phyloP scores from a whole-genome alignment of 37 sponge, comb jelly and placozoan species.

The Cliona cf. orientalis region DNA sequence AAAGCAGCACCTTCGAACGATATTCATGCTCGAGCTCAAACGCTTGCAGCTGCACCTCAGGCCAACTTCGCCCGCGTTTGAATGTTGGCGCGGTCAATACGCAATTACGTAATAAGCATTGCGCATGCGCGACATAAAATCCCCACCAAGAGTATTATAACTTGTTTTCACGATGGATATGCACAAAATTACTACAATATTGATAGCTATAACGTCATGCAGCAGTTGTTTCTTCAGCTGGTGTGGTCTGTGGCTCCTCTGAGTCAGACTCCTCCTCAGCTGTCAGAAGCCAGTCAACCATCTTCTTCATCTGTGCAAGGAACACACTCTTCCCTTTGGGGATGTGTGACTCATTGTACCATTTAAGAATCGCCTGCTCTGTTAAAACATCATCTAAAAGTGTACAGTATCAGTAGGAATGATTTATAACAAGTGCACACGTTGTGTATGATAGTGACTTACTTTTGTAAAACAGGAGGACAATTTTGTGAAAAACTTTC shows the following conservation, averaged over 20 bases:
- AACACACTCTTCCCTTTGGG: slow-evolving; percentile 90
- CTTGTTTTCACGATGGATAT: no score
- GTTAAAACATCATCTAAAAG: slow-evolving; percentile 83
- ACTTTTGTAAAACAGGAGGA: slow-evolving; percentile 91
- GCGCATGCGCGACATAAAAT: no score
- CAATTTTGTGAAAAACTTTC: slow-evolving; percentile 91
- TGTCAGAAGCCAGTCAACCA: slow-evolving; percentile 95
- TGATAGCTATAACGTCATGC: no score
- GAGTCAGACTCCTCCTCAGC: slow-evolving; percentile 87
- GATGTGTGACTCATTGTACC: slow-evolving; percentile 85
- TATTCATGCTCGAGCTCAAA: no score
- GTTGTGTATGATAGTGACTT: slow-evolving; percentile 14
- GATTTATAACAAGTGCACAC: not conserved
- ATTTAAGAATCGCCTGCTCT: slow-evolving; percentile 93
- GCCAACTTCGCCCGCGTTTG: no score
- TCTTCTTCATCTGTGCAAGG: slow-evolving; percentile 84
- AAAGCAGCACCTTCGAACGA: no score
- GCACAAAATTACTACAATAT: no score
- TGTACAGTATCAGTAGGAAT: not conserved
- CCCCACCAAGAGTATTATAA: no score
- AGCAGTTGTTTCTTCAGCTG: slow-evolving; percentile 14
- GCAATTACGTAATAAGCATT: no score
- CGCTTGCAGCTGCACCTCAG: no score
- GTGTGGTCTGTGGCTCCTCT: not conserved
- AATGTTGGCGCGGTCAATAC: no score